Conservation (phyloP, 2,888 invertebrate species). For the Drosophila fungiperda region DNA sequence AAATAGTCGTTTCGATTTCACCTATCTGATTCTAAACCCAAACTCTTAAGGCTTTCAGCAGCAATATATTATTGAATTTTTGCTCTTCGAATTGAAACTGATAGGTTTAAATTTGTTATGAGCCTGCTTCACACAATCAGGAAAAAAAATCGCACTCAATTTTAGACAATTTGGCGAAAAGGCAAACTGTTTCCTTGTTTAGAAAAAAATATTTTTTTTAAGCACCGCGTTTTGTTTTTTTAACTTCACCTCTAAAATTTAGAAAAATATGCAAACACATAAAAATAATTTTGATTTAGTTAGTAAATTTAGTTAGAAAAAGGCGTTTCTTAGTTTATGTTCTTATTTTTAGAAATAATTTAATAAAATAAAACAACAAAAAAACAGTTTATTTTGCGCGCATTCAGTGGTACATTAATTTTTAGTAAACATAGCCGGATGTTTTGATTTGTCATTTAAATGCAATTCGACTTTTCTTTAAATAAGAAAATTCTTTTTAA, state of each 20-base stretch:
- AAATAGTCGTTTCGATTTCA: slow-evolving; percentile 27
- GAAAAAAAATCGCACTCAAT: not conserved
- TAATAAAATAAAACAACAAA: too few relatives aligned
- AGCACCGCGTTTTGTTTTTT: too few relatives aligned
- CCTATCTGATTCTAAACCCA: not conserved
- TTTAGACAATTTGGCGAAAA: not conserved
- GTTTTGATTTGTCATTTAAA: not conserved
- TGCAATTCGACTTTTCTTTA: not conserved
- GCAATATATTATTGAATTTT: slow-evolving; percentile 54
- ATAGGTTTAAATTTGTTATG: not conserved
- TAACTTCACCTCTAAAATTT: too few relatives aligned
- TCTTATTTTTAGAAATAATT: too few relatives aligned
- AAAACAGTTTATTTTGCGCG: too few relatives aligned
- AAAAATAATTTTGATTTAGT: too few relatives aligned
- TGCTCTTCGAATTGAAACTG: not conserved
- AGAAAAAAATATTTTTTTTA: not conserved
- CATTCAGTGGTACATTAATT: too few relatives aligned
- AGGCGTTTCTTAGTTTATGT: too few relatives aligned
- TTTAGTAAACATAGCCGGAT: not conserved
- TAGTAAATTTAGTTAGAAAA: too few relatives aligned
- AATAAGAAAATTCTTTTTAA: not conserved
- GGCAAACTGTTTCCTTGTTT: not conserved
- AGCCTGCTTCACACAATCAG: not conserved
- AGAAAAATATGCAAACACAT: too few relatives aligned
- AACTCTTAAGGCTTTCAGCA: not conserved